Evolutionary conservation across 2,113 vertebrate species (phyloP).

Genomic region (Laterallus jamaicensis): DNA sequence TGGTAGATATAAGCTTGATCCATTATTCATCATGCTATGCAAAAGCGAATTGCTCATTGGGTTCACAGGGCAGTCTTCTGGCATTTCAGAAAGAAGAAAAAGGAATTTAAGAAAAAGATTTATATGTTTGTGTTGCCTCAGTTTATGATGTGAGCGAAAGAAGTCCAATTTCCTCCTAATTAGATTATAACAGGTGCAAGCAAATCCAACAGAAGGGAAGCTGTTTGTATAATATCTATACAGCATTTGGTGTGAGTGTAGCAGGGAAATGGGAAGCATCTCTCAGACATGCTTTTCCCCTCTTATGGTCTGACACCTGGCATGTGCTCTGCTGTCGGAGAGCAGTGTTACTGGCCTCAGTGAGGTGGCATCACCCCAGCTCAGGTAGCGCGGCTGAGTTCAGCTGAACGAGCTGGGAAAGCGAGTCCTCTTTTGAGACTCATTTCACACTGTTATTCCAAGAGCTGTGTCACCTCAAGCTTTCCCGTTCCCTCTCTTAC

Average conservation of each 20-base stretch:
- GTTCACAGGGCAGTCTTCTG: constrained; percentile 33
- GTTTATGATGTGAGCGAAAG: constrained; percentile 18
- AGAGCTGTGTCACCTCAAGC: neutral
- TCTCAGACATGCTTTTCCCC: neutral
- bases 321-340: accelerated
- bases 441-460: neutral
- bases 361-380: neutral
- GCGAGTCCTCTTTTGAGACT: neutral
- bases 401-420: neutral
- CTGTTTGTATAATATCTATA: neutral
- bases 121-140: constrained; percentile 5
- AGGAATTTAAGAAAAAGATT: constrained; percentile 32
- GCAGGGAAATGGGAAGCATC: neutral
- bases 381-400: neutral
- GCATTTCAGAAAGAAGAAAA: constrained; percentile 18
- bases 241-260: neutral
- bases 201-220: constrained; percentile 19
- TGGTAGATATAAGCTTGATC: constrained; percentile 24
- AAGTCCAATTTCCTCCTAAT: constrained; percentile 44
- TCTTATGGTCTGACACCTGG: neutral
- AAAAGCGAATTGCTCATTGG: constrained; percentile 26
- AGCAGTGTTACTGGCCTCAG: neutral
- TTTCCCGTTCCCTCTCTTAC: accelerated
- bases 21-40: constrained; percentile 49
- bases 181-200: constrained; percentile 39